Evolutionary conservation across 1,140 invertebrate species (phyloP), one percentile per base, ranked within the genome.

Genomic region (Telenomus remus): DNA sequence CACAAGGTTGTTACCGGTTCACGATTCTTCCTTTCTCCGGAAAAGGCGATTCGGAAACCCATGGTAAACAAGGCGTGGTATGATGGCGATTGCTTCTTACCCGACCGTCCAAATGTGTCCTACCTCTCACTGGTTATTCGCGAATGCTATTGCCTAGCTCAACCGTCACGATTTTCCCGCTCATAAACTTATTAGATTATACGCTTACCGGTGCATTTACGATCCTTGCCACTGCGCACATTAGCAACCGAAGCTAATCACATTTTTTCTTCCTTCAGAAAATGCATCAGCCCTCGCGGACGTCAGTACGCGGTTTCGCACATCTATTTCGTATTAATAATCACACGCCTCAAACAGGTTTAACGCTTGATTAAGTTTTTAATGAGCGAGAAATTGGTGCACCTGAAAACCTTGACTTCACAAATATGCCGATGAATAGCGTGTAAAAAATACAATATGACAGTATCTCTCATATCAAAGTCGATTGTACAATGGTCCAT

Each of bases 131-230:
- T 80, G 82, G 79, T 81, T 79, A 75, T 80, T 73, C 78, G 78
- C 69, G n/a, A 80, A 76, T 79, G 79, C 51, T 83, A 79, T 65
- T 73, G 69, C 50, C 61, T 59, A 65, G 66, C 63, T 78, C 70
- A 53, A 72, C 49, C 81, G 81, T 86, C 84, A 85, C 82, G 84
- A 85, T 83, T 86, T 84, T 81, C 76, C 82, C 74, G 44, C 39
- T 73, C 69, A 65, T n/a, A 60, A 60, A 85, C 77, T 81, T 83
- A 84, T 84, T 85, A 84, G 75, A 61, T 79, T 70, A 56, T 79
- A 44, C 34, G 68, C 54, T 78, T 69, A 42, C 64, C 64, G 54
- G 61, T 44, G 54, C 60, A 61, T 64, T 53, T 50, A n/a, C n/a
- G n/a, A n/a, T n/a, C n/a, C n/a, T n/a, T n/a, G n/a, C n/a, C n/a